Evolutionary conservation across 2,797 vertebrate species (phyloP).

Genomic region (Gymnoscopelus braueri): DNA sequence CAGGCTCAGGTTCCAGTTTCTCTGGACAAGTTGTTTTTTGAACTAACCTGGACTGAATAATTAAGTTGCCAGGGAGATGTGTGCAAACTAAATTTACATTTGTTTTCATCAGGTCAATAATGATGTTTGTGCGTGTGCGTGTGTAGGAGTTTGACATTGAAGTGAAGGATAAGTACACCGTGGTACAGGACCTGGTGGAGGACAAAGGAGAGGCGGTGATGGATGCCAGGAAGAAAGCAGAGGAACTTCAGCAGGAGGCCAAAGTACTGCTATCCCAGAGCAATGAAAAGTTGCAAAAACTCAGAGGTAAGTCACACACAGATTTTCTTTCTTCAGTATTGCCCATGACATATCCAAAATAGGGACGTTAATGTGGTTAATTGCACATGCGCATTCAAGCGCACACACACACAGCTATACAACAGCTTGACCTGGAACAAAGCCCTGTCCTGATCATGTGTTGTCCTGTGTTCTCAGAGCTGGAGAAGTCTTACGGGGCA

Average conservation of each 20-base stretch:
- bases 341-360: not conserved
- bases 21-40: no score
- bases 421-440: not conserved
- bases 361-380: no score
- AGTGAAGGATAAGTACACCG: constrained; percentile 83
- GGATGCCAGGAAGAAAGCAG: constrained; percentile 85
- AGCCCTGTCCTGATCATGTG: not conserved
- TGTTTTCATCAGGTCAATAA: no score
- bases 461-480: constrained; percentile 74
- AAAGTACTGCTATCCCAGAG: constrained; percentile 88
- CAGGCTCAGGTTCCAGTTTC: no score
- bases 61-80: no score
- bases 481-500: constrained; percentile 88
- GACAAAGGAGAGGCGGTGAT: constrained; percentile 84
- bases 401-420: not conserved
- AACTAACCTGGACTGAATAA: no score
- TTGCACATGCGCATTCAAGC: no score
- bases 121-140: no score
- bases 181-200: constrained; percentile 83
- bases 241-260: constrained; percentile 89
- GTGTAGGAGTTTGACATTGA: constrained; percentile 86
- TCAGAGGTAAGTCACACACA: constrained; percentile 81
- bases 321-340: not conserved
- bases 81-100: no score
- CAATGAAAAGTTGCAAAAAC: constrained; percentile 85